A percentile compares a stretch with the other conserved stretches of the same genome.
phyloP scores from a whole-genome alignment of 2,888 invertebrate species.

The Biston betularia region DNA sequence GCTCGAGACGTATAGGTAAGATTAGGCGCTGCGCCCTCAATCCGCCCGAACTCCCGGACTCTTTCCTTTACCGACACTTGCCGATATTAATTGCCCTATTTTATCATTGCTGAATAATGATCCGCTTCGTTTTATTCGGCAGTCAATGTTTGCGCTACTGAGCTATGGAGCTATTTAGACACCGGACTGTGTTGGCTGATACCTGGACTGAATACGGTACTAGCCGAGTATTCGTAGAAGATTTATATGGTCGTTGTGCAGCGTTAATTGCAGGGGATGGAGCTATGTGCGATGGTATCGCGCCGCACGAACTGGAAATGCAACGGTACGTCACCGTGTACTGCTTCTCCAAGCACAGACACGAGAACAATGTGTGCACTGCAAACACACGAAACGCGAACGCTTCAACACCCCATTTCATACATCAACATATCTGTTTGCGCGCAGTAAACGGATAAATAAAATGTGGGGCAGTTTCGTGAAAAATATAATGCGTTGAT shows the following conservation, averaged over 20 bases:
- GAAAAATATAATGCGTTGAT: constrained; percentile 53
- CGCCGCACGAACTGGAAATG: constrained; percentile 74
- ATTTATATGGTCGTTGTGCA: constrained; percentile 84
- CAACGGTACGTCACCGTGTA: constrained; percentile 36
- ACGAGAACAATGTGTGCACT: constrained; percentile 58
- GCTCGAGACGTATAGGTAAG: constrained; percentile 82
- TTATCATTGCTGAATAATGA: constrained; percentile 43
- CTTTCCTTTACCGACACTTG: constrained; percentile 60
- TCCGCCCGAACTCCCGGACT: constrained; percentile 58
- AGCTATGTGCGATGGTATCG: constrained; percentile 80
- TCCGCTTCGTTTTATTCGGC: constrained; percentile 25
- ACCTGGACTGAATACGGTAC: constrained; percentile 66
- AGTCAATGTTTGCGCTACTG: constrained; percentile 48
- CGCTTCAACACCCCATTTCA: constrained; percentile 49
- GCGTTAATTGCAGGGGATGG: constrained; percentile 82
- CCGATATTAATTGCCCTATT: constrained; percentile 63
- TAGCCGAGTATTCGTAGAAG: constrained; percentile 74
- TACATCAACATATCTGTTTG: constrained; percentile 54
- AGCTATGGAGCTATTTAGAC: constrained; percentile 38
- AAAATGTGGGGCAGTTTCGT: constrained; percentile 48
- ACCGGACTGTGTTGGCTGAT: constrained; percentile 58
- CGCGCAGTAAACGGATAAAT: constrained; percentile 56
- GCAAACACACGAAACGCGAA: constrained; percentile 54
- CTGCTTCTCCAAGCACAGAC: constrained; percentile 54
- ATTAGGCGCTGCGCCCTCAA: constrained; percentile 73